Evolutionary conservation across 2,797 vertebrate species (phyloP).

Genomic region (Geotrypetes seraphini): DNA sequence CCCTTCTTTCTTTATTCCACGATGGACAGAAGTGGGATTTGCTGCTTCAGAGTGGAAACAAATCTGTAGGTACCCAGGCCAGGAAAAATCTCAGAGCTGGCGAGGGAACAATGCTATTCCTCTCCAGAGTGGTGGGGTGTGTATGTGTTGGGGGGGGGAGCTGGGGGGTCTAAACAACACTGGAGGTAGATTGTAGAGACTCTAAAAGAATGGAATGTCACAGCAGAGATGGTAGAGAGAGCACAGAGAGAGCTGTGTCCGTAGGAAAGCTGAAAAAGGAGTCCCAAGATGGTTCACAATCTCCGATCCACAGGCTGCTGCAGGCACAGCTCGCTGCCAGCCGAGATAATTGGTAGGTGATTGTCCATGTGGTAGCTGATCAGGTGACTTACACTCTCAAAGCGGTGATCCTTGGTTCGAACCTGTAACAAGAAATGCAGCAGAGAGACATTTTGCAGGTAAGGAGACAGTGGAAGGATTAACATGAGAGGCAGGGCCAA

Average conservation of each 20-base stretch:
- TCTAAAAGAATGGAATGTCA: too few relatives aligned
- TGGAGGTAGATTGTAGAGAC: too few relatives aligned
- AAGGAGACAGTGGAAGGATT: neutral
- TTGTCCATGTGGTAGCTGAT: slow-evolving; percentile 99
- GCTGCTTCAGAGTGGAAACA: too few relatives aligned
- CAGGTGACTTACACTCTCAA: slow-evolving; percentile 92
- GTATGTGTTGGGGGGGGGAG: too few relatives aligned
- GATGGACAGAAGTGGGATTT: too few relatives aligned
- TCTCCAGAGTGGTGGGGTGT: too few relatives aligned
- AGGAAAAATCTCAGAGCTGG: too few relatives aligned
- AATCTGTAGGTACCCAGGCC: too few relatives aligned
- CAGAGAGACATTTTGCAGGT: neutral
- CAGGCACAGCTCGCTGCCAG: slow-evolving; percentile 90
- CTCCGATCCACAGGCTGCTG: slow-evolving; percentile 90
- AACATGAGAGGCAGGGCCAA: neutral
- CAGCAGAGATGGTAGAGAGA: too few relatives aligned
- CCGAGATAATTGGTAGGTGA: slow-evolving; percentile 90
- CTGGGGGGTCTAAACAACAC: too few relatives aligned
- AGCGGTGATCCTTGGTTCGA: slow-evolving; percentile 91
- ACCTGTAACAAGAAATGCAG: slow-evolving; percentile 49
- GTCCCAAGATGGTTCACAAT: slow-evolving; percentile 39
- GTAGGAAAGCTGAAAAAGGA: neutral
- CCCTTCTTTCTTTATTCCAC: too few relatives aligned
- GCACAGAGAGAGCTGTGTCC: neutral
- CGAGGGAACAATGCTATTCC: too few relatives aligned